These are phyloP conservation scores for Sus cebifrons DNA, from an alignment of 2,797 vertebrate species.

Conservation along the genomic window DNA sequence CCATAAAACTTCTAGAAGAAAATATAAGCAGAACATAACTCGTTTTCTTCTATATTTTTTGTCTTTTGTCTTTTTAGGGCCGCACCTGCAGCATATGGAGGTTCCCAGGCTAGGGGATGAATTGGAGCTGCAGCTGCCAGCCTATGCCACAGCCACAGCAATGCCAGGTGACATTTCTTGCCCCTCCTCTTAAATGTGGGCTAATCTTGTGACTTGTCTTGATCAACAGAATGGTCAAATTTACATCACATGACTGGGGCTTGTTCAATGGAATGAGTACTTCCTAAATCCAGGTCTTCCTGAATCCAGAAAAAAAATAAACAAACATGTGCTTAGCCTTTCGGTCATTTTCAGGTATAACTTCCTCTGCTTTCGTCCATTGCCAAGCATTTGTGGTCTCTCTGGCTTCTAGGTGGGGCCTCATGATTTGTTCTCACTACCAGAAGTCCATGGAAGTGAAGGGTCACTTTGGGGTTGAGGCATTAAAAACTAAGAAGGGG, in stretches of 20 bases:
- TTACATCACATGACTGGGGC: neutral
- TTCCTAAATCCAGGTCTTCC: slow-evolving; percentile 49
- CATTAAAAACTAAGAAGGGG: neutral
- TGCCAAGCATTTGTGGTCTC: neutral
- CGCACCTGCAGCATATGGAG: too few relatives aligned
- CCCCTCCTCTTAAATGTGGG: neutral
- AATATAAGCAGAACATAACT: too few relatives aligned
- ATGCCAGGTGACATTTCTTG: neutral
- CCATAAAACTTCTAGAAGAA: too few relatives aligned
- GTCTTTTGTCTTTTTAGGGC: too few relatives aligned
- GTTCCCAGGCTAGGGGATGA: too few relatives aligned
- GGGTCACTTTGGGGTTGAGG: slow-evolving; percentile 22
- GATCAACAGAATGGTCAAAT: slow-evolving; percentile 25
- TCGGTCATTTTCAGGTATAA: neutral
- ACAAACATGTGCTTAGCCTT: neutral
- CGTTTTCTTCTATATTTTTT: too few relatives aligned
- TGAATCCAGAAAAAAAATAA: neutral
- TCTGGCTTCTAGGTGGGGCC: neutral
- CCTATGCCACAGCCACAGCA: too few relatives aligned
- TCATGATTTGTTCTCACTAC: slow-evolving; percentile 54
- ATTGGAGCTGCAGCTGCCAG: too few relatives aligned
- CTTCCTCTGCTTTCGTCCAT: slow-evolving; percentile 15
- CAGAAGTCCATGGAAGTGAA: neutral
- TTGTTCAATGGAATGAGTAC: slow-evolving; percentile 1
- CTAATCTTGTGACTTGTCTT: slow-evolving; percentile 24